A percentile compares a stretch with the other conserved stretches of the same genome.
Conservation (phyloP, 2,113 vertebrate genomes). For the Phyllostomus discolor region DNA sequence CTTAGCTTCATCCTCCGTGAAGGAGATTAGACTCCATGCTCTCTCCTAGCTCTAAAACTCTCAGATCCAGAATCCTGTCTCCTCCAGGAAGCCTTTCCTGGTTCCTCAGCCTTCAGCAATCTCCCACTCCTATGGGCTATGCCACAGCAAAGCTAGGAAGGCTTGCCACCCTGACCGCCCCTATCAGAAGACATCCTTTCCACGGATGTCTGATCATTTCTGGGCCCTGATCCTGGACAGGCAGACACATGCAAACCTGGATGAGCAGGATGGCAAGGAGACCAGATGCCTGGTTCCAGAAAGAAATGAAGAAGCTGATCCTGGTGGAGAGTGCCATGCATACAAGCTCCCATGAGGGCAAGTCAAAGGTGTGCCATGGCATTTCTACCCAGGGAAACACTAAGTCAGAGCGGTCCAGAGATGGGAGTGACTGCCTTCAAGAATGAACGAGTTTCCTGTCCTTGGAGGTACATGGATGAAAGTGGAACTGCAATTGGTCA, state of each 20-base stretch:
- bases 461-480: neutral
- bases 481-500: neutral
- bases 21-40: neutral
- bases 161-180: neutral
- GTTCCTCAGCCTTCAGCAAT: neutral
- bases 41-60: neutral
- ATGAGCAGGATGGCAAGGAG: neutral
- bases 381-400: neutral
- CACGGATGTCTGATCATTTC: neutral
- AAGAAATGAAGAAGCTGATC: neutral
- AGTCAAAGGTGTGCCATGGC: neutral
- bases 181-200: neutral
- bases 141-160: neutral
- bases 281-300: neutral
- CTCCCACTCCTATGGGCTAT: neutral
- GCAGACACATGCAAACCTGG: neutral
- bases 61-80: neutral
- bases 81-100: conserved; percentile 1
- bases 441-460: neutral
- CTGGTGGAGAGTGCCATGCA: neutral
- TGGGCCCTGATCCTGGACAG: neutral
- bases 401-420: neutral
- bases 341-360: neutral
- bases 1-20: neutral
- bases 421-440: neutral